These are phyloP conservation scores for Halictus rubicundus DNA, from an alignment of 1,140 invertebrate genomes.

Conservation along the genomic window DNA sequence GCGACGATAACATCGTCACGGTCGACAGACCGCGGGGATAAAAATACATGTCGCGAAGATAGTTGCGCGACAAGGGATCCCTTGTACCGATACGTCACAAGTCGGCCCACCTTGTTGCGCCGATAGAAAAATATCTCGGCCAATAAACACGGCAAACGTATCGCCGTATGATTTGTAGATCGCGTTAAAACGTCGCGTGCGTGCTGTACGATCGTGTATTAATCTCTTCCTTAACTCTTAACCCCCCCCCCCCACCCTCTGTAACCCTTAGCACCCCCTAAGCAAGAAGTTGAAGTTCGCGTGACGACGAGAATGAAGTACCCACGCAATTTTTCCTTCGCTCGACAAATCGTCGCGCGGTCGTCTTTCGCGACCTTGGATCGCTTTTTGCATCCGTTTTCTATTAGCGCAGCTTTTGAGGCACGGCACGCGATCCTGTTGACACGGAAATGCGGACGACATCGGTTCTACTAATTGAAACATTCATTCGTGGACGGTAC, in stretches of 20 bases:
- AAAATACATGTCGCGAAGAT: conserved; percentile 1
- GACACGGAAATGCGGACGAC: neutral
- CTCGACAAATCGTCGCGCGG: neutral
- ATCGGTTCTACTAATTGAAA: neutral
- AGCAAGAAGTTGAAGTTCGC: neutral
- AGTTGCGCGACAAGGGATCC: conserved; percentile 43
- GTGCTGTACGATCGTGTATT: conserved; percentile 44
- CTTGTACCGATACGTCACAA: conserved; percentile 40
- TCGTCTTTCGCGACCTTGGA: neutral
- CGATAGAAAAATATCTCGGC: conserved; percentile 22
- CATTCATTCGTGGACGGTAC: neutral
- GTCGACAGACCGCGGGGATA: neutral
- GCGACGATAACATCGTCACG: neutral
- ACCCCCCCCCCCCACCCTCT: neutral
- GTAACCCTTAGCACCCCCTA: neutral
- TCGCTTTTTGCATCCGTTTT: neutral
- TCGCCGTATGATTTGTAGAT: conserved; percentile 43
- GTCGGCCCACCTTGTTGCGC: conserved; percentile 12
- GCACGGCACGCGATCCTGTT: conserved; percentile 13
- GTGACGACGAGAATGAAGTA: conserved; percentile 34
- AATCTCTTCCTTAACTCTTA: conserved; percentile 27
- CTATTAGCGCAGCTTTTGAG: neutral
- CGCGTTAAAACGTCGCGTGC: conserved; percentile 38
- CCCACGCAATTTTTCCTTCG: conserved; percentile 17
- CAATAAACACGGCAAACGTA: conserved; percentile 25